A percentile compares a stretch with the other conserved stretches of the same genome.
Conservation (phyloP, 1,140 invertebrate genomes). For the Drosophila lacertosa region DNA sequence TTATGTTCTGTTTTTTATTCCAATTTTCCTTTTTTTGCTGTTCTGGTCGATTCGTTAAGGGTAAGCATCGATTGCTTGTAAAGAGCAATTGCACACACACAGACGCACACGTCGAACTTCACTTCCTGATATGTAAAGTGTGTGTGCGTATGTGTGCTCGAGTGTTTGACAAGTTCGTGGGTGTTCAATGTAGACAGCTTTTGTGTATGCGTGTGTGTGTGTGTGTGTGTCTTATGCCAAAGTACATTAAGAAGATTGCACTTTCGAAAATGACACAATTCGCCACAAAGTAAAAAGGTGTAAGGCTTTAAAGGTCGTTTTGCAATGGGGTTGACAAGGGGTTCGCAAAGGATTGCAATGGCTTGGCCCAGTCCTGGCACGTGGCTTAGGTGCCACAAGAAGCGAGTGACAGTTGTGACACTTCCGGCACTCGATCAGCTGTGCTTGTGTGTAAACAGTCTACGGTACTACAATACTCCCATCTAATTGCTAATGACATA, state of each 20-base stretch:
- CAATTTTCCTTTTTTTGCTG: conserved; percentile 1
- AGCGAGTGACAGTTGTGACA: conserved; percentile 4
- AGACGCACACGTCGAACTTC: conserved; percentile 6
- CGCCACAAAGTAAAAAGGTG: conserved; percentile 42
- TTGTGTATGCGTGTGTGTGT: conserved; percentile 22
- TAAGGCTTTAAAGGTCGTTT: conserved; percentile 12
- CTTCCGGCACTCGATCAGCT: conserved; percentile 22
- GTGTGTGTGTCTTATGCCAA: conserved; percentile 42
- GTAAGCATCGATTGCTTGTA: conserved; percentile 55
- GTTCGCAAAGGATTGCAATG: too few species aligned
- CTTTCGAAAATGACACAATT: conserved; percentile 74
- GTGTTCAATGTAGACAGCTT: conserved; percentile 24
- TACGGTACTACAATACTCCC: neutral
- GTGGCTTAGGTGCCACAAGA: neutral
- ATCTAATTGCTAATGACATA: conserved; percentile 69
- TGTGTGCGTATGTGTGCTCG: conserved; percentile 11
- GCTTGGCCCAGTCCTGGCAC: conserved; percentile 9
- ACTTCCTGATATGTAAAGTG: conserved; percentile 39
- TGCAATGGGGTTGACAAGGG: neutral
- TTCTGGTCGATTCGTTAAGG: conserved; percentile 41
- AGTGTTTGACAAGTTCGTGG: conserved; percentile 26
- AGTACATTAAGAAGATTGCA: conserved; percentile 81
- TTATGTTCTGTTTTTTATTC: neutral
- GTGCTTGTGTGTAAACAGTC: neutral
- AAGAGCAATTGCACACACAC: conserved; percentile 37